phyloP scores from a whole-genome alignment of 1,140 invertebrate genomes.

The Contarinia nasturtii region DNA sequence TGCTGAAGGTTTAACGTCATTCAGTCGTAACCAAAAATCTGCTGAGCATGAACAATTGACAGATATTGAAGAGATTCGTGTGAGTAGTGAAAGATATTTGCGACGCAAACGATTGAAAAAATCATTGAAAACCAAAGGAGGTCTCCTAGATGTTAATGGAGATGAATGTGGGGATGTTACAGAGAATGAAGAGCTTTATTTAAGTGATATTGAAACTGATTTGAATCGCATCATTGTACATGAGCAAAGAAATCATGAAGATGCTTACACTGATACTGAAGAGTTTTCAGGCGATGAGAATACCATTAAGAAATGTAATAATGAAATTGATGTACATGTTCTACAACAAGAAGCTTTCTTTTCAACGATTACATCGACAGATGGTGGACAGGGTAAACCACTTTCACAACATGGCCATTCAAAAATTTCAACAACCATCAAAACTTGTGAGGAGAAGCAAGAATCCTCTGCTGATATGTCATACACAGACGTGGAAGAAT shows the following conservation, averaged over 20 bases:
- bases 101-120: no score
- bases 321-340: background rate
- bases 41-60: conserved; percentile 19
- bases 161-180: conserved; percentile 11
- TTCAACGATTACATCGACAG: background rate
- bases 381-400: background rate
- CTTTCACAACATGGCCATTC: no score
- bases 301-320: background rate
- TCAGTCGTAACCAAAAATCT: background rate
- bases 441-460: no score
- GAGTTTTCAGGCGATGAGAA: conserved; percentile 15
- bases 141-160: no score
- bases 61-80: conserved; percentile 30
- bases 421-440: no score
- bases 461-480: background rate
- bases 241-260: background rate
- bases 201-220: conserved; percentile 24
- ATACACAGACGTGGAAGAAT: conserved; percentile 30
- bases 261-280: conserved; percentile 12
- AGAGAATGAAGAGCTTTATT: conserved; percentile 31
- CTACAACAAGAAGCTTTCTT: conserved; percentile 4
- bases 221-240: background rate
- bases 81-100: conserved; percentile 8
- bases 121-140: no score
- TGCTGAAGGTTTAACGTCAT: conserved; percentile 8